These are phyloP conservation scores for Lasioglossum baleicum DNA, from an alignment of 1,140 invertebrate genomes.

Conservation along the genomic window DNA sequence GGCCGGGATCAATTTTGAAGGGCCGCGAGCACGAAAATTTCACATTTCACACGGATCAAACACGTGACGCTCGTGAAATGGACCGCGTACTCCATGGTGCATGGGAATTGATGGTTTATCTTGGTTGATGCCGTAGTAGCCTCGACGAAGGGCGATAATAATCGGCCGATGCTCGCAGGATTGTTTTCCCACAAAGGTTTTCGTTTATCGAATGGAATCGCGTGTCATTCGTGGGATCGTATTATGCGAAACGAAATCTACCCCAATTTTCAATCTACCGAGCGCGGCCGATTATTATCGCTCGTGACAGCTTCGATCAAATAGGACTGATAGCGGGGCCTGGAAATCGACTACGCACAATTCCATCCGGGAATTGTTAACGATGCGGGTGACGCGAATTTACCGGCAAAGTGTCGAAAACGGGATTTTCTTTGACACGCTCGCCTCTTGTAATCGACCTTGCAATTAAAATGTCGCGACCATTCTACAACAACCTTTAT, in stretches of 20 bases:
- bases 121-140: not conserved
- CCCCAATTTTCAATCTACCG: constrained; percentile 43
- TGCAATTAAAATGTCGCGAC: too few species aligned
- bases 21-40: not conserved
- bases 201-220: constrained; percentile 21
- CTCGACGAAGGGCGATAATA: constrained; percentile 27
- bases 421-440: not conserved
- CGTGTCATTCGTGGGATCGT: constrained; percentile 23
- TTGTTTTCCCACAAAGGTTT: constrained; percentile 28
- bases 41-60: too few species aligned
- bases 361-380: not conserved
- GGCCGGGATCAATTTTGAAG: not conserved
- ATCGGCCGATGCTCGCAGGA: constrained; percentile 9
- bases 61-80: too few species aligned
- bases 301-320: constrained; percentile 40
- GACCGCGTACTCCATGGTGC: not conserved
- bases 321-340: constrained; percentile 8
- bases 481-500: too few species aligned
- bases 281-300: constrained; percentile 29
- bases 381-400: not conserved
- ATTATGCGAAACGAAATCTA: constrained; percentile 36
- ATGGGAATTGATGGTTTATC: constrained; percentile 30
- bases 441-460: too few species aligned
- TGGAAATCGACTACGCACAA: not conserved
- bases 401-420: too few species aligned